Base-by-base conservation (phyloP, 2,113 vertebrate genomes). In the Heterotilapia buettikoferi region DNA sequence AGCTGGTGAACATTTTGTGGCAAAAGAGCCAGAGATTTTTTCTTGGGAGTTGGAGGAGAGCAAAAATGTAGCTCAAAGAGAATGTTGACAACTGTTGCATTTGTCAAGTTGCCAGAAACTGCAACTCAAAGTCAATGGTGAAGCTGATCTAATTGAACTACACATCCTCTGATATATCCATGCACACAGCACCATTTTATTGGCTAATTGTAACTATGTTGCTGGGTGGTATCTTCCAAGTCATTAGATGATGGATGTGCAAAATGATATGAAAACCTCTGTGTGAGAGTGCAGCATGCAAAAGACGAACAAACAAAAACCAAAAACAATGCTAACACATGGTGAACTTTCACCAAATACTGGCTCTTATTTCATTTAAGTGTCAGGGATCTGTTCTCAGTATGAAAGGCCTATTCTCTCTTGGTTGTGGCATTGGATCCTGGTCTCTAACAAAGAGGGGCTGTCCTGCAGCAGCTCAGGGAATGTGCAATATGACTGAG, bases 401-500 rank as follows among this genome's bases (percentile, higher is more conserved):
- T 52, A 21, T 59, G 26, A 82, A 88, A 63, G n/a, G 57, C 76
- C 59, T 84, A 6, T 13, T 84, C 56, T 63, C 33, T 76, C 66
- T n/a, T 61, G 52, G 40, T 50, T 36, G 45, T 83, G 82, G 86
- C 85, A 38, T 84, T 47, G 81, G 31, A 78, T 73, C 61, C 56
- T 24, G 82, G 6, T n/a, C 86, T 68, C 76, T 61, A 87, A 93
- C 92, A 94, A 93, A 91, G 86, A 84, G 45, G 50, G 78, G 33
- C 89, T 93, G 92, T 94, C 84, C 87, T 90, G 71, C 43, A 12
- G 82, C 88, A 31, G 84, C 80, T 16, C 85, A 54, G 87, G 87
- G 92, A 93, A 94, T 92, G 90, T 91, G 87, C 87, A 89, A 91
- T 80, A 89, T 93, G 87, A 92, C 93, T 86, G 85, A 85, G 81